These are phyloP conservation scores for Metacarcinus magister DNA, from an alignment of 2,888 invertebrate genomes.

Conservation along the genomic window DNA sequence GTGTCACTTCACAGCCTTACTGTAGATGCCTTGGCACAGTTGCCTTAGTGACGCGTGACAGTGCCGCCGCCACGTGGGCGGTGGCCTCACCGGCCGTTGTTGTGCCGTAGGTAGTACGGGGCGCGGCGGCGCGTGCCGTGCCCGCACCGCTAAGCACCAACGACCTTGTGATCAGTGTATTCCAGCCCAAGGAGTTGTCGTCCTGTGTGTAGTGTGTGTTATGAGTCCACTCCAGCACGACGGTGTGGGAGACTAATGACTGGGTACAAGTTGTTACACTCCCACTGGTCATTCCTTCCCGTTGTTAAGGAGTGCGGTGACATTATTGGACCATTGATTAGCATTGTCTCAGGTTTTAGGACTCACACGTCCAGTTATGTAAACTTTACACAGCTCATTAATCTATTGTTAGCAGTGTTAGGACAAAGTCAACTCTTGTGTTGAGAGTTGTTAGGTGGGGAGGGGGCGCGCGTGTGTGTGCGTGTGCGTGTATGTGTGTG, in stretches of 20 bases:
- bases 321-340: conserved; percentile 63
- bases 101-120: not conserved
- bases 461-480: not conserved
- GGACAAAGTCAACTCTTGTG: not conserved
- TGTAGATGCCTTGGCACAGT: conserved; percentile 78
- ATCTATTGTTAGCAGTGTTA: conserved; percentile 61
- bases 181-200: conserved; percentile 70
- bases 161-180: conserved; percentile 73
- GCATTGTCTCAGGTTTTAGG: conserved; percentile 74
- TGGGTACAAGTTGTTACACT: conserved; percentile 44
- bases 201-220: conserved; percentile 47
- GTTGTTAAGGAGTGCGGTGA: conserved; percentile 57
- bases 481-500: not conserved
- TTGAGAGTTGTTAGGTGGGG: conserved; percentile 13
- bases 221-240: not conserved
- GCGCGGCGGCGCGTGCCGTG: not conserved
- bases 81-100: not conserved
- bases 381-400: conserved; percentile 50
- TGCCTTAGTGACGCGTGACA: conserved; percentile 71
- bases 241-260: conserved; percentile 1
- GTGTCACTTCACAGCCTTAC: conserved; percentile 77
- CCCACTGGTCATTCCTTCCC: conserved; percentile 61
- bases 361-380: conserved; percentile 61
- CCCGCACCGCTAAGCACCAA: conserved; percentile 54
- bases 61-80: not conserved